Evolutionary conservation across 2,888 invertebrate species (phyloP), one percentile per base, ranked within the genome.

Genomic region (Dendrolimus pini): DNA sequence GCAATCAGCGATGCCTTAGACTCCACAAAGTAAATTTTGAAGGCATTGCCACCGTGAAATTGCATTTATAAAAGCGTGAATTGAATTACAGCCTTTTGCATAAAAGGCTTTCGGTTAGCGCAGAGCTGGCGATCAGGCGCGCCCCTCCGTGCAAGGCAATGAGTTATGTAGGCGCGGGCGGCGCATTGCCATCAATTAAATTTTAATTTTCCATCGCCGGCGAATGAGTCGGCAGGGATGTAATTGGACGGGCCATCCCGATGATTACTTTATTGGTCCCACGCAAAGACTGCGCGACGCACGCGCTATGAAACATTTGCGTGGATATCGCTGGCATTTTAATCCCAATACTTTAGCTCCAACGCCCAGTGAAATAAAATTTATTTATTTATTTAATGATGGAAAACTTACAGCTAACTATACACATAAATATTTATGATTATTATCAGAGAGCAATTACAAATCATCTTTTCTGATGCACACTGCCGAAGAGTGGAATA

Each of bases 251-350:
- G 75, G 65, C 78, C 77, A 73, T 82, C 72, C 72, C 74, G 80
- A 80, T 85, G 84, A 89, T 88, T 85, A 78, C 86, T 89, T 89
- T 89, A 89, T 89, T 89, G 89, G 79, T 76, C 77, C 74, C 81
- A 76, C 77, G 81, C 77, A 79, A 72, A 75, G 65, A 71, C 67
- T 54, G 61, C 67, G 66, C 65, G 63, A 67, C 71, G 75, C 77
- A 6, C 74, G 71, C 74, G 73, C 74, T 72, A 74, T 71, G 77
- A 70, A 12, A 12, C 12, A 75, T 73, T 74, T 68, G 68, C 71
- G 71, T 71, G 70, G 74, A 71, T 72, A 70, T 62, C 64, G 62
- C 62, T 64, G 69, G 71, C 65, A 75, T 77, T 78, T 80, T 72
- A 74, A 80, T 78, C 78, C 77, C 75, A 80, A 78, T 78, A 73